These are phyloP conservation scores for Tachyglossus aculeatus DNA, from an alignment of 2,797 vertebrate genomes.

Conservation along the genomic window DNA sequence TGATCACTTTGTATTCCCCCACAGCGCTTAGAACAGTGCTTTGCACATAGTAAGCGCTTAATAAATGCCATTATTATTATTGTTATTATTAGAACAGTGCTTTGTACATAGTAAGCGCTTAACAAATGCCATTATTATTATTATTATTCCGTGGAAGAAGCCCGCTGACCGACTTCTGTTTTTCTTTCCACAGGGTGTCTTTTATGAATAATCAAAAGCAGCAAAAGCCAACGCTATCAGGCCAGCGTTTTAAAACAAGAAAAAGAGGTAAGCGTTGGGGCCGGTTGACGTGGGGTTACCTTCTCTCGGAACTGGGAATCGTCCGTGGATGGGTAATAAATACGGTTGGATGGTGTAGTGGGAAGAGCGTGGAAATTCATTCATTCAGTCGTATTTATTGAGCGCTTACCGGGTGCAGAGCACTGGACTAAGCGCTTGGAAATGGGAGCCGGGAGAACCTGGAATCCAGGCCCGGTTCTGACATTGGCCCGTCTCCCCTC, in stretches of 20 bases:
- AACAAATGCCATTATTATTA: too few relatives aligned
- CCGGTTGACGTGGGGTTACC: rapidly evolving
- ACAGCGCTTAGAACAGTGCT: too few relatives aligned
- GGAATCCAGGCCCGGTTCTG: background rate
- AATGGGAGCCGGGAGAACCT: background rate
- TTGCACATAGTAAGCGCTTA: too few relatives aligned
- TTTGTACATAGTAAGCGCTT: too few relatives aligned
- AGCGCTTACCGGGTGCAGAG: too few relatives aligned
- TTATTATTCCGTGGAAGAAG: too few relatives aligned
- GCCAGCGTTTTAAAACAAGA: slow-evolving; percentile 99
- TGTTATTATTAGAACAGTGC: too few relatives aligned
- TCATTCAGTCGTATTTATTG: too few relatives aligned
- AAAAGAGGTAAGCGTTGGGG: slow-evolving; percentile 88
- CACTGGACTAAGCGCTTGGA: background rate
- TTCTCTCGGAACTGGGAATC: rapidly evolving
- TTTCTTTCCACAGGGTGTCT: slow-evolving; percentile 83
- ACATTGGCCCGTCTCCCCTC: background rate
- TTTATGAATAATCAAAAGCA: slow-evolving; percentile 99
- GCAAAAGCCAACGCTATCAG: slow-evolving; percentile 99
- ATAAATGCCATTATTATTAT: too few relatives aligned
- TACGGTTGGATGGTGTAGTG: rapidly evolving
- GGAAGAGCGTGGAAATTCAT: background rate
- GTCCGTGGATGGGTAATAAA: rapidly evolving
- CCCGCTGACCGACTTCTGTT: background rate
- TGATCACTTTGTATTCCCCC: too few relatives aligned